Base-by-base conservation (phyloP, 37 sponge, comb jelly and placozoan species). In the Cladorhizidae sp. region DNA sequence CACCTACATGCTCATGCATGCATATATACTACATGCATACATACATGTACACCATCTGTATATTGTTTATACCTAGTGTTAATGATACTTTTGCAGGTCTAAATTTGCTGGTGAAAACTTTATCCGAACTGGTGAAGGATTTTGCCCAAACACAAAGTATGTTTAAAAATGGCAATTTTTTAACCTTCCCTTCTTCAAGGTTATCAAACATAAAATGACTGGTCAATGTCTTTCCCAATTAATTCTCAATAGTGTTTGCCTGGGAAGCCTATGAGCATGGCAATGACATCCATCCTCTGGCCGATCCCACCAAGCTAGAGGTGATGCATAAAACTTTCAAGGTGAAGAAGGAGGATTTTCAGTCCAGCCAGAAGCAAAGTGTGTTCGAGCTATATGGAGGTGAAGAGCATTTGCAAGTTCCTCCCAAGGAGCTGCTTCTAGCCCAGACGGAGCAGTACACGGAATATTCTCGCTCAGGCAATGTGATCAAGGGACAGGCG, bases 201-300 rank as follows among this genome's bases (percentile, higher is more conserved):
- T 45, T 45, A 12, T 45, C 8, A 45, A 5, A 43, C 50, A 32
- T 75, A 40, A 3, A 23, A 20, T 77, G 40, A 33, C 17, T 20
- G 1, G 25, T 31, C 56, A 32, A 26, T 31, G 15, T 12, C 29
- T 28, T 61, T 28, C 29, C 12, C n/a, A n/a, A n/a, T 28, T 28
- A 9, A 2, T 32, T 26, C 68, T 54, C n/a, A 33, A 7, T 74
- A 95, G 95, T 98, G 88, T 98, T 98, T 89, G 92, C 99, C 0
- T 98, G 99, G 99, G 99, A 98, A 37, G 94, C 99, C 15, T 85
- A 70, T 61, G 91, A 98, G 51, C 97, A 89, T 41, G 99, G 96
- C 20, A 82, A 90, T 37, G 93, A 94, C 68, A 87, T 98, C 28
- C 99, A 98, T 64, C 84, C 95, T 11, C 92, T 91, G 57, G 99